A percentile compares a stretch with the other conserved stretches of the same genome.
Evolutionary conservation across 2,888 invertebrate species (phyloP).

Genomic region (Meandrusa payeni): DNA sequence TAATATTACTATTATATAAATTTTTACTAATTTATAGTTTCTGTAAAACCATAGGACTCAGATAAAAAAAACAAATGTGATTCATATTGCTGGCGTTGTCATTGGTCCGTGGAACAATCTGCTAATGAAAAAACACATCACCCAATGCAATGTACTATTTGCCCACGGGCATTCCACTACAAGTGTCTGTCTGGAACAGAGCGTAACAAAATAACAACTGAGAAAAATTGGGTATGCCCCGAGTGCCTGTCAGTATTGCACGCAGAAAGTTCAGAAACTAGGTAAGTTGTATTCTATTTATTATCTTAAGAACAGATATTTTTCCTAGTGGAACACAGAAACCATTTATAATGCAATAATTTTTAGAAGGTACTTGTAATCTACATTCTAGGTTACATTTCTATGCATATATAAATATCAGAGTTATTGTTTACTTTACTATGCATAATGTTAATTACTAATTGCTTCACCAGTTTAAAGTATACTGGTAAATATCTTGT

Average conservation of each 20-base stretch:
- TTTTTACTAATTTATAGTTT: no score
- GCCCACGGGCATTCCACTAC: slow-evolving; percentile 91
- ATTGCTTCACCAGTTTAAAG: no score
- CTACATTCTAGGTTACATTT: no score
- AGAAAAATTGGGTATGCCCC: slow-evolving; percentile 89
- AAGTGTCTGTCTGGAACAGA: slow-evolving; percentile 84
- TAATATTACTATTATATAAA: no score
- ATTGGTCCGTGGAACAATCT: slow-evolving; percentile 83
- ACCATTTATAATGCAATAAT: no score
- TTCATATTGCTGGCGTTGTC: slow-evolving; percentile 95
- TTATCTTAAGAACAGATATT: no score
- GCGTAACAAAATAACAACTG: slow-evolving; percentile 59
- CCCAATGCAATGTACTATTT: slow-evolving; percentile 86
- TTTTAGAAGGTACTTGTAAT: no score
- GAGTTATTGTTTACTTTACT: no score
- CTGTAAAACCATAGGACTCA: slow-evolving; percentile 33
- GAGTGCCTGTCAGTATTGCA: slow-evolving; percentile 89
- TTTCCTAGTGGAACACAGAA: no score
- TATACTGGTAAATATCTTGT: no score
- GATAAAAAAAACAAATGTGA: slow-evolving; percentile 76
- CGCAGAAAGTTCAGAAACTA: slow-evolving; percentile 86
- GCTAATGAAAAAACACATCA: slow-evolving; percentile 55
- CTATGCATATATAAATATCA: no score
- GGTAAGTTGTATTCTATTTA: slow-evolving; percentile 72
- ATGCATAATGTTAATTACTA: no score